These are phyloP conservation scores for Biston betularia DNA, from an alignment of 2,888 invertebrate species.

Conservation along the genomic window DNA sequence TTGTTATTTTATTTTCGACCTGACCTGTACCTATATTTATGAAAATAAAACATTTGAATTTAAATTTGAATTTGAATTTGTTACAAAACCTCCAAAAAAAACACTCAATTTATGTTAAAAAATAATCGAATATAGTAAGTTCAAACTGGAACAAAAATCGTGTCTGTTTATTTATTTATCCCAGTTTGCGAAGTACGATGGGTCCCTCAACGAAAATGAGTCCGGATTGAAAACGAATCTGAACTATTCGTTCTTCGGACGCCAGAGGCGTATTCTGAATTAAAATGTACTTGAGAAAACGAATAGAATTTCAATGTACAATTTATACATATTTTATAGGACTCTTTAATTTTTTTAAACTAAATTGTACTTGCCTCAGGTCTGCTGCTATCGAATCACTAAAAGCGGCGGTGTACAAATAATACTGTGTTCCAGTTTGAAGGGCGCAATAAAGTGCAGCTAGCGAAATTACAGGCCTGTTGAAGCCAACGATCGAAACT, in stretches of 20 bases:
- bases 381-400: neutral
- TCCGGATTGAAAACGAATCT: slow-evolving; percentile 38
- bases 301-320: neutral
- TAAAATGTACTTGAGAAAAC: slow-evolving; percentile 24
- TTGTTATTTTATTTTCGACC: too few relatives aligned
- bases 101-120: neutral
- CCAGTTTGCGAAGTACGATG: slow-evolving; percentile 32
- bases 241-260: slow-evolving; percentile 31
- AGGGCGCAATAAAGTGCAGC: too few relatives aligned
- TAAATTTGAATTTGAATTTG: too few relatives aligned
- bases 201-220: slow-evolving; percentile 39
- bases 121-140: slow-evolving; percentile 18
- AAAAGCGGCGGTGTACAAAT: too few relatives aligned
- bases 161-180: slow-evolving; percentile 41
- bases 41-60: too few relatives aligned
- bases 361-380: too few relatives aligned
- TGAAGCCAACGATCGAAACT: too few relatives aligned
- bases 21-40: too few relatives aligned
- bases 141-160: neutral
- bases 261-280: slow-evolving; percentile 23
- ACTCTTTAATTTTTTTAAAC: neutral
- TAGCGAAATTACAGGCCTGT: too few relatives aligned
- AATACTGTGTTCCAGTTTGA: too few relatives aligned
- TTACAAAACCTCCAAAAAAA: too few relatives aligned
- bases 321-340: neutral